A percentile compares a stretch with the other conserved stretches of the same genome.
Conservation (phyloP, 2,797 vertebrate genomes). For the Lepus oiostolus region DNA sequence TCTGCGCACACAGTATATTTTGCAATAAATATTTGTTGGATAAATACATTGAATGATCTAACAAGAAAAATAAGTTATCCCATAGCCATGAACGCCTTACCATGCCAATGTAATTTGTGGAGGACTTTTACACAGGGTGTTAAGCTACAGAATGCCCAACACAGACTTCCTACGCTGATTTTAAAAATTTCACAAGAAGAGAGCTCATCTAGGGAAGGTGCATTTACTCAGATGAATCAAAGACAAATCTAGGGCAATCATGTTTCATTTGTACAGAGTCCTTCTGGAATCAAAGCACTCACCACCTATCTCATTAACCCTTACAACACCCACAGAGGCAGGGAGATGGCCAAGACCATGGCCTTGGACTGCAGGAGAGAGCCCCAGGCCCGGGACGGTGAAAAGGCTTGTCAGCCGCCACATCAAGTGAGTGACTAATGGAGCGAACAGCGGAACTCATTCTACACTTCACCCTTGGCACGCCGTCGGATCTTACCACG, state of each 20-base stretch:
- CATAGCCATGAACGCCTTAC: constrained; percentile 2
- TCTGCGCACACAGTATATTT: neutral
- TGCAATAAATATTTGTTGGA: constrained; percentile 37
- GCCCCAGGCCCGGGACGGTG: constrained; percentile 70
- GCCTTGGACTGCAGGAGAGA: neutral
- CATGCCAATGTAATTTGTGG: neutral
- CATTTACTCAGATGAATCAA: constrained; percentile 76
- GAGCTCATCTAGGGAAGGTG: constrained; percentile 65
- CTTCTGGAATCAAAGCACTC: constrained; percentile 74
- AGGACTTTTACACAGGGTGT: neutral
- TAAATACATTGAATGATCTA: neutral
- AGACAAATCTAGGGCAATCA: constrained; percentile 68
- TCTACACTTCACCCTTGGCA: constrained; percentile 4
- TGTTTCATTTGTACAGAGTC: constrained; percentile 69
- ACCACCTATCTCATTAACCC: constrained; percentile 75
- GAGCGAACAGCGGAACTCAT: constrained; percentile 44
- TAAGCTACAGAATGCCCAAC: neutral
- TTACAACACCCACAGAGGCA: constrained; percentile 68
- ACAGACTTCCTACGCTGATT: constrained; percentile 57
- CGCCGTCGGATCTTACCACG: constrained; percentile 37
- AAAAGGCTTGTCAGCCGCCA: constrained; percentile 76
- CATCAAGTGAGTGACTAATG: constrained; percentile 77
- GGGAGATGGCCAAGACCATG: constrained; percentile 28
- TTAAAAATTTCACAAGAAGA: constrained; percentile 69
- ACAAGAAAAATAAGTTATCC: constrained; percentile 14